Evolutionary conservation across 1,140 invertebrate species (phyloP), one percentile per base, ranked within the genome.

Genomic region (Drosophila murphyi): DNA sequence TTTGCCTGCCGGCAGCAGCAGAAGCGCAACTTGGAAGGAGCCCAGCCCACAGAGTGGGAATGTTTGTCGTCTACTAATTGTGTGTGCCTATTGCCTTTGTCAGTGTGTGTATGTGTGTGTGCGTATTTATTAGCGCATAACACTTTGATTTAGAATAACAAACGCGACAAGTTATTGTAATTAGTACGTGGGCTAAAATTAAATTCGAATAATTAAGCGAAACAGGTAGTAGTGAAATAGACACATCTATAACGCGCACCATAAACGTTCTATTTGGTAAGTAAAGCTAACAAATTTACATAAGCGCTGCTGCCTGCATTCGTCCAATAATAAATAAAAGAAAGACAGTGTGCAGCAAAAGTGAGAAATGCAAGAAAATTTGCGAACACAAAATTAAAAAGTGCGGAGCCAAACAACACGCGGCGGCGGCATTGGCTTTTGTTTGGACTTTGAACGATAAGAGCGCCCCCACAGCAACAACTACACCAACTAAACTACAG

Each of bases 391-490:
- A 20, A 65, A 32, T 43, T 20, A 41, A 47, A 63, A 75, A 45
- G 31, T 63, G 32, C 48, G 60, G 37, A 54, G 34, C 20, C 62
- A 59, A 56, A 69, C 51, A 56, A 88, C 70, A 78, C 76, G 76
- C 65, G 69, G 55, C 61, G 50, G 56, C 61, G 50, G 56, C 57
- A 31, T 71, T 71, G 35, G 69, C 57, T 85, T 85, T 83, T 76
- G 45, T 67, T 70, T 78, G 85, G 85, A 89, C 85, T 89, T 89
- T 89, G 85, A 54, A 90, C 85, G 85, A 89, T 89, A 89, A 89
- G 80, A 76, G 55, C 63, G 77, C 57, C 73, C 63, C 69, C 69
- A 76, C 72, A 60, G 70, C 48, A 77, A 51, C 43, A 61, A 73
- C 57, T 67, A 78, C 39, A 75, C 67, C 28, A 69, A 29, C 32